Percentiles rank a stretch among this genome's conserved stretches.
Conservation (phyloP, 2,113 vertebrate species). For the Corvus hawaiiensis region DNA sequence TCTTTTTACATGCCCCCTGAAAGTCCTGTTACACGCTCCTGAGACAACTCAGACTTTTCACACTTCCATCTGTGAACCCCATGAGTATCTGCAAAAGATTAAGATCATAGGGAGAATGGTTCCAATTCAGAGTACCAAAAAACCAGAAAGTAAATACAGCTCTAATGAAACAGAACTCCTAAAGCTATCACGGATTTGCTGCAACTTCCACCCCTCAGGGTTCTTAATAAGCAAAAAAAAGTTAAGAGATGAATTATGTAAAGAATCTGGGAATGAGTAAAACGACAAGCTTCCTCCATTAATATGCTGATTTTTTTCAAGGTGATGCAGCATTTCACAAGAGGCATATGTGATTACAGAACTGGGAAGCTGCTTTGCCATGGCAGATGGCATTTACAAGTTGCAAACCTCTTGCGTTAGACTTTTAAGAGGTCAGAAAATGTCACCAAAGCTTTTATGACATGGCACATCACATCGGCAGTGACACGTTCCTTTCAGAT, state of each 20-base stretch:
- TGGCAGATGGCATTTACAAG: constrained; percentile 8
- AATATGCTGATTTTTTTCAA: neutral
- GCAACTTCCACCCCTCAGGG: constrained; percentile 14
- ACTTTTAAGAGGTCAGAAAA: constrained; percentile 28
- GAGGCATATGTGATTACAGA: neutral
- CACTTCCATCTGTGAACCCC: neutral
- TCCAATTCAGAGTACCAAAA: constrained; percentile 27
- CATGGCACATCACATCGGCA: constrained; percentile 17
- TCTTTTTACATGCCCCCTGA: neutral
- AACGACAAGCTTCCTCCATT: constrained; percentile 28
- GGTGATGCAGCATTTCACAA: constrained; percentile 37
- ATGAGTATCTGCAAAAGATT: neutral
- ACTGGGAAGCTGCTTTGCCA: neutral
- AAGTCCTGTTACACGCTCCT: neutral
- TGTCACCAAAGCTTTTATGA: constrained; percentile 38
- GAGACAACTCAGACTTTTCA: constrained; percentile 3
- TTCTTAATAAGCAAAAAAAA: constrained; percentile 13
- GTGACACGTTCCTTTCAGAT: neutral
- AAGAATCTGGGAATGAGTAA: constrained; percentile 19
- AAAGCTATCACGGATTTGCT: constrained; percentile 6
- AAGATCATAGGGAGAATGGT: neutral
- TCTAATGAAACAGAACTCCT: constrained; percentile 19
- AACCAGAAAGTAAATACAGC: constrained; percentile 14
- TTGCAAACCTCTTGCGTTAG: neutral
- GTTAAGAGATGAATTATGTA: constrained; percentile 36